Percentiles rank a stretch among this genome's conserved stretches.
phyloP scores from a whole-genome alignment of 64 coral and sea anemone genomes.

The Porites lutea region DNA sequence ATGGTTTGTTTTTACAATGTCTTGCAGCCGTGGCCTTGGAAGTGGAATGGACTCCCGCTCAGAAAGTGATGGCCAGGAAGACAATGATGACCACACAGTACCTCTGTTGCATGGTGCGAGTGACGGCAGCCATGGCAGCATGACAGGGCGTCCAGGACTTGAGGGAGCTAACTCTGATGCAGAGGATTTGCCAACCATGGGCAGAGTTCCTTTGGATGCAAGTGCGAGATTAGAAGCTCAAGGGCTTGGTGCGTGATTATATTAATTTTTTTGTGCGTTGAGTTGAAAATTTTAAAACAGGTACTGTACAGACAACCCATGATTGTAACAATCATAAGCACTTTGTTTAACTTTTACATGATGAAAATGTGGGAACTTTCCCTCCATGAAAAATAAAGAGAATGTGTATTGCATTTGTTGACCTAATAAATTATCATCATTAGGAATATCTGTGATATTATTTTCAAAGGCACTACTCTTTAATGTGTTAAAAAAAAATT shows the following conservation, averaged over 20 bases:
- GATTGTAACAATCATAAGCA: too few species aligned
- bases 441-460: too few species aligned
- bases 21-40: constrained; percentile 77
- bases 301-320: too few species aligned
- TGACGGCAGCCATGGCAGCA: constrained; percentile 29
- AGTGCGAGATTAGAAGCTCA: constrained; percentile 21
- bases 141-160: constrained; percentile 71
- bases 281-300: background rate
- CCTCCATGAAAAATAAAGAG: too few species aligned
- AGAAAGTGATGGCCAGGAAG: constrained; percentile 47
- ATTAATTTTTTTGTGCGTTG: background rate
- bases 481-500: too few species aligned
- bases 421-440: too few species aligned
- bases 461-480: too few species aligned
- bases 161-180: constrained; percentile 91
- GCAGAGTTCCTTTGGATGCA: constrained; percentile 35
- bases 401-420: too few species aligned
- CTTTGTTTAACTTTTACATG: too few species aligned
- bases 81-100: constrained; percentile 31
- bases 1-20: background rate
- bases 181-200: constrained; percentile 57
- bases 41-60: constrained; percentile 94
- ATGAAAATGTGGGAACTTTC: too few species aligned
- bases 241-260: background rate
- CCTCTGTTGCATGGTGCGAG: constrained; percentile 54